Conservation (phyloP, 2,888 invertebrate genomes). For the Eledona agricola region DNA sequence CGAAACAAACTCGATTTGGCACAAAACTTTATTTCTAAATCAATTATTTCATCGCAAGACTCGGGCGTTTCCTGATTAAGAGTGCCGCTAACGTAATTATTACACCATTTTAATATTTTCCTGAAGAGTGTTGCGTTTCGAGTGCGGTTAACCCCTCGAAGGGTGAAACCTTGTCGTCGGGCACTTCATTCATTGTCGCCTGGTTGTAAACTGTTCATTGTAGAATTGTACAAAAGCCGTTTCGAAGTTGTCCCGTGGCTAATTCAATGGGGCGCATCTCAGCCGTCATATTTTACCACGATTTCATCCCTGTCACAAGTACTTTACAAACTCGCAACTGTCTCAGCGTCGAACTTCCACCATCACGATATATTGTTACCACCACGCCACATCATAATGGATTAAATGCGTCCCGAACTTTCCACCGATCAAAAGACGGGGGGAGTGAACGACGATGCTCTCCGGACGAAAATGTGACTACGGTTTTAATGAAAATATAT, state of each 20-base stretch:
- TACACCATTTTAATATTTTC: too few species aligned
- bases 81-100: too few species aligned
- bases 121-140: too few species aligned
- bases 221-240: conserved; percentile 32
- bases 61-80: too few species aligned
- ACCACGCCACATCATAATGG: conserved; percentile 20
- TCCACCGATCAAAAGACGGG: too few species aligned
- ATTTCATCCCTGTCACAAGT: conserved; percentile 41
- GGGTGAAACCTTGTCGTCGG: too few species aligned
- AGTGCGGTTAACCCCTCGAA: conserved; percentile 4
- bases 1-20: too few species aligned
- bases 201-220: conserved; percentile 36
- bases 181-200: conserved; percentile 27
- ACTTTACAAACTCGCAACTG: conserved; percentile 34
- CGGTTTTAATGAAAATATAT: conserved; percentile 11
- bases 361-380: conserved; percentile 29
- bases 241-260: conserved; percentile 33
- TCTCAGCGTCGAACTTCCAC: conserved; percentile 19
- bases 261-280: conserved; percentile 36
- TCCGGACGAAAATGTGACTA: conserved; percentile 7
- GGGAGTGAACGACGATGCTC: too few species aligned
- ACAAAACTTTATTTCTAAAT: too few species aligned
- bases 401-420: conserved; percentile 14
- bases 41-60: too few species aligned
- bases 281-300: conserved; percentile 39